Base-by-base conservation (phyloP, 2,888 invertebrate species). In the Drosophila niveifrons region DNA sequence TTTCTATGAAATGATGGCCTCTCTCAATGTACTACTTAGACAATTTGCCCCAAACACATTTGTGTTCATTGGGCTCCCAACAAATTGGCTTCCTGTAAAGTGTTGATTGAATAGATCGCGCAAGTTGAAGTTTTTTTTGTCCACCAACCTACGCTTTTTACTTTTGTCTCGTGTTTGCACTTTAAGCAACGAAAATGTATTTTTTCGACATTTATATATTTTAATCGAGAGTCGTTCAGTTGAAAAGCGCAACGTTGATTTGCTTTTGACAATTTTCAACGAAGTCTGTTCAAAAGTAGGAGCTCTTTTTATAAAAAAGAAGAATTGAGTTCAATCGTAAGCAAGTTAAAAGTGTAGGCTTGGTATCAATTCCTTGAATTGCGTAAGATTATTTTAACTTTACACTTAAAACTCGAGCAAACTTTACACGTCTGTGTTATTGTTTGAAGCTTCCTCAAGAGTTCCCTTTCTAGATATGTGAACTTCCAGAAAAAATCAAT, bases 1-100 rank as follows among this genome's bases (percentile, higher is more conserved):
- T 64, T 59, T 61, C 57, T 48, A 68, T 56, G 17, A 57, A 50
- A 64, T 44, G 43, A 31, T 57, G 56, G n/a, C 63, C 23, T 6
- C 4, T 46, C 58, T 15, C 29, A 31, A 50, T 17, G 44, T 62
- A 62, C 34, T 62, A 62, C 34, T 46, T 59, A 63, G 17, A 64
- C 53, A 72, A 64, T 68, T 64, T 68, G 44, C 29, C 46, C 50
- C n/a, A n/a, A 61, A 66, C 66, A 66, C 66, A 34, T 71, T 53
- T 56, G 34, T 56, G 34, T 18, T 15, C 31, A 39, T 23, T 36
- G 11, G 11, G 13, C 28, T 18, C 34, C 34, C 23, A 31, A 9
- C 51, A 56, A 67, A 62, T 67, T 67, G 50, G 53, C 10, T 15
- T 39, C 15, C 51, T 47, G 9, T 7, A 39, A 55, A 41, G 53